Evolutionary conservation across 2,888 invertebrate genomes (phyloP).

Genomic region (Syrphus vitripennis): DNA sequence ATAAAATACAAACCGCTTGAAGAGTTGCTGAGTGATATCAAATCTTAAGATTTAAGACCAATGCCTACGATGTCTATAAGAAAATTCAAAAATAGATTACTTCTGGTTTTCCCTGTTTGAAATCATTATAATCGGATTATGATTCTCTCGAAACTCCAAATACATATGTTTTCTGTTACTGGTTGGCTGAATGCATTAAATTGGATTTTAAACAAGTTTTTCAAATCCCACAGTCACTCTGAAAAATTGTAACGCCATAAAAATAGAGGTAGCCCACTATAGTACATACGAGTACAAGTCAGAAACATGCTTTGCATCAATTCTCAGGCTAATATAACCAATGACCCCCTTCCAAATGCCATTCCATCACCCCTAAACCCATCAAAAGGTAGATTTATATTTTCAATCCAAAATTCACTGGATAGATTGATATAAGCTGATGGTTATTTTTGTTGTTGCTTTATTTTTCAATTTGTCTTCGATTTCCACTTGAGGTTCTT

Average conservation of each 20-base stretch:
- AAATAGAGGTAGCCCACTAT: neutral
- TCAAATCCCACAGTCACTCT: slow-evolving; percentile 20
- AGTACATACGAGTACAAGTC: neutral
- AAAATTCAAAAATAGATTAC: slow-evolving; percentile 32
- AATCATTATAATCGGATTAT: slow-evolving; percentile 61
- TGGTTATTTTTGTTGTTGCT: neutral
- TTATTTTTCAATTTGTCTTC: slow-evolving; percentile 63
- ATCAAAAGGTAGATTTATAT: slow-evolving; percentile 5
- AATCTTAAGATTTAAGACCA: neutral
- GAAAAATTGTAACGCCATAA: neutral
- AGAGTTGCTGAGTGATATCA: neutral
- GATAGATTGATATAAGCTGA: slow-evolving; percentile 13
- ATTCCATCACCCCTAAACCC: slow-evolving; percentile 11
- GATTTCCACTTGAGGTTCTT: slow-evolving; percentile 59
- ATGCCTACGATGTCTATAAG: neutral
- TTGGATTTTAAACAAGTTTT: slow-evolving; percentile 43
- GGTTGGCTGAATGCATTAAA: slow-evolving; percentile 34
- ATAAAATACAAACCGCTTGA: neutral
- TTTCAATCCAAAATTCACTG: slow-evolving; percentile 36
- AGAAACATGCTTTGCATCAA: slow-evolving; percentile 38
- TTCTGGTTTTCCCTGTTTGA: slow-evolving; percentile 25
- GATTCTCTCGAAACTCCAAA: slow-evolving; percentile 2
- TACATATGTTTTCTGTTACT: slow-evolving; percentile 33
- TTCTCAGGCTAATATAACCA: slow-evolving; percentile 38
- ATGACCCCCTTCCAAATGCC: neutral